A percentile compares a stretch with the other conserved stretches of the same genome.
These are phyloP conservation scores for Protonemura montana DNA, from an alignment of 2,888 invertebrate genomes.

Conservation along the genomic window DNA sequence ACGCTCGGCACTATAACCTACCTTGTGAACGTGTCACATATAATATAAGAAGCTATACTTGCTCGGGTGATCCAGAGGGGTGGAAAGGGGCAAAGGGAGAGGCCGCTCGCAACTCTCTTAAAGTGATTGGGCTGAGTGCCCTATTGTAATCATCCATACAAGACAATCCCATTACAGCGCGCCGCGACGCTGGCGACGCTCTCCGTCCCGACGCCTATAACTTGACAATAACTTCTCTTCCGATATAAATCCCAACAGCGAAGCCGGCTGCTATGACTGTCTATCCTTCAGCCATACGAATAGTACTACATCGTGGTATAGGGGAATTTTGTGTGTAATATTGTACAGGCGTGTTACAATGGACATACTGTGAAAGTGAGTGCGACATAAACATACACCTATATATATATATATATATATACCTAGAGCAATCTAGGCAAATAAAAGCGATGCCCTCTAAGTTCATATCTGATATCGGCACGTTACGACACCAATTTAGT, in stretches of 20 bases:
- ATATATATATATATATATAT: no score
- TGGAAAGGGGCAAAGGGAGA: neutral
- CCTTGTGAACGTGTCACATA: slow-evolving; percentile 29
- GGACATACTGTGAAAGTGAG: neutral
- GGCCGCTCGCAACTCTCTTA: slow-evolving; percentile 47
- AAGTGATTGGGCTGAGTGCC: slow-evolving; percentile 58
- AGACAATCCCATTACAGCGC: slow-evolving; percentile 60
- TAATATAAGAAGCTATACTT: slow-evolving; percentile 15
- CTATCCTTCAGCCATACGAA: neutral
- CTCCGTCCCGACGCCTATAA: slow-evolving; percentile 38
- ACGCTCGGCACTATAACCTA: slow-evolving; percentile 14
- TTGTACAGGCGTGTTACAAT: neutral
- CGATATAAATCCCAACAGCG: slow-evolving; percentile 32
- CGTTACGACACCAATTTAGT: no score
- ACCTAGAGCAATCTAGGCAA: neutral
- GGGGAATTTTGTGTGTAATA: neutral
- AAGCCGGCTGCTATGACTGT: slow-evolving; percentile 10
- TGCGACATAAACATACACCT: neutral
- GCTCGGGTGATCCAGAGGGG: slow-evolving; percentile 8
- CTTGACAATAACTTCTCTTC: slow-evolving; percentile 41
- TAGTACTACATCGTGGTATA: neutral
- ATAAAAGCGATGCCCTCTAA: neutral
- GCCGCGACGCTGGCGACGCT: slow-evolving; percentile 29
- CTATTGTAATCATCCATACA: slow-evolving; percentile 60
- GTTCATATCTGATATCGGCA: no score